Evolutionary conservation across 92 coral and sea anemone species (phyloP), one percentile per base, ranked within the genome.

Genomic region (Bergia puertoricense): DNA sequence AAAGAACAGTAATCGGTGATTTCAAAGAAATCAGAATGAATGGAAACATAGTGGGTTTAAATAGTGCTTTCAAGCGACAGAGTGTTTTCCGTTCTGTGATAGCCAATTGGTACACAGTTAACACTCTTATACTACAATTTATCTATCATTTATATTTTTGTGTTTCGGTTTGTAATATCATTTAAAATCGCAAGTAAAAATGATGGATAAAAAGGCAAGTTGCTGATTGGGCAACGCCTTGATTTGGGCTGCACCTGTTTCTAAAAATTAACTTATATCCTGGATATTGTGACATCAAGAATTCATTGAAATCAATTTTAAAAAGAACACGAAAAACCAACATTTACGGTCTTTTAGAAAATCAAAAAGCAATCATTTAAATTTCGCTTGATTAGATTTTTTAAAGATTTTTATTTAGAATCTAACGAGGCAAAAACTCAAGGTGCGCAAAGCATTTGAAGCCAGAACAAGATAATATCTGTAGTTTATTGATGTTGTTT

Each of bases 1-100:
- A 71, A 73, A 30, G 56, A 84, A 84, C 87, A 84, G 87, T 84
- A 84, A 84, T 71, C 77, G 78, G 45, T 72, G 51, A 84, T 23
- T 43, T 71, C 22, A 71, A 84, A 48, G 79, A 84, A 71, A 72
- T 46, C 22, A 71, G 62, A 48, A 74, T 71, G 87, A 84, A 82
- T 41, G 44, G 77, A 16, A 79, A 36, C 78, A 71, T 69, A 43
- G 79, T 6, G 42, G 59, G 16, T 84, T 62, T 72, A 66, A 46
- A 22, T 69, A 51, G 75, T 46, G 18, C 46, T 76, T 68, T 69
- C 66, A 84, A 8, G 30, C 62, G 67, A 30, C 23, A 39, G 44
- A 38, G 39, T 50, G 30, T 30, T 23, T 48, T 69, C 79, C 78
- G 41, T 46, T 84, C 78, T 2, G 23, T 1, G 23, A 6, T 69